A percentile compares a stretch with the other conserved stretches of the same genome.
Evolutionary conservation across 2,888 invertebrate species (phyloP).

Genomic region (Theodoxus fluviatilis): DNA sequence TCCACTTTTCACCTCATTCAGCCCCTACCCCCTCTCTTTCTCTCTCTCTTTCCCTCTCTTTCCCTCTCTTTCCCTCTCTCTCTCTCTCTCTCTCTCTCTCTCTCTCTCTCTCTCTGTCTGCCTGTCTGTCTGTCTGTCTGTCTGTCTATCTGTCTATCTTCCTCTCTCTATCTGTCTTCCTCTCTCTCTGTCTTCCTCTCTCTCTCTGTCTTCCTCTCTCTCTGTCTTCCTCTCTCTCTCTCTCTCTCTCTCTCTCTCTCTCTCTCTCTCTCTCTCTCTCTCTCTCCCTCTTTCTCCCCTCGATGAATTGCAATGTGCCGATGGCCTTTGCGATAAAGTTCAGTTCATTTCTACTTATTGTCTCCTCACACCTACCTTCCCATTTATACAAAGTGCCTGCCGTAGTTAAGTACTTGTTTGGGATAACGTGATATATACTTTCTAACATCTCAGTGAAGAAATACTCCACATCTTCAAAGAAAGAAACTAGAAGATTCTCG

Average conservation of each 20-base stretch:
- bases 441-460: too few species aligned
- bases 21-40: neutral
- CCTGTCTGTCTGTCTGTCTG: neutral
- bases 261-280: conserved; percentile 5
- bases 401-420: too few species aligned
- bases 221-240: neutral
- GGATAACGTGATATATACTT: too few species aligned
- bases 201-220: neutral
- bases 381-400: too few species aligned
- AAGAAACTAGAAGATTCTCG: too few species aligned
- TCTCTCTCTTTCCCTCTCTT: neutral
- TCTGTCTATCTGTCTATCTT: conserved; percentile 11
- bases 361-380: too few species aligned
- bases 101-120: neutral
- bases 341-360: too few species aligned
- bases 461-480: too few species aligned
- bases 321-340: too few species aligned
- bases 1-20: neutral
- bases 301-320: too few species aligned
- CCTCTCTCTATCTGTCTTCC: neutral
- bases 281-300: neutral
- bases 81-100: neutral
- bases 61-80: neutral
- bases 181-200: neutral
- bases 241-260: conserved; percentile 11